Base-by-base conservation (phyloP, 1,140 invertebrate genomes). In the Dendroctonus ponderosae region DNA sequence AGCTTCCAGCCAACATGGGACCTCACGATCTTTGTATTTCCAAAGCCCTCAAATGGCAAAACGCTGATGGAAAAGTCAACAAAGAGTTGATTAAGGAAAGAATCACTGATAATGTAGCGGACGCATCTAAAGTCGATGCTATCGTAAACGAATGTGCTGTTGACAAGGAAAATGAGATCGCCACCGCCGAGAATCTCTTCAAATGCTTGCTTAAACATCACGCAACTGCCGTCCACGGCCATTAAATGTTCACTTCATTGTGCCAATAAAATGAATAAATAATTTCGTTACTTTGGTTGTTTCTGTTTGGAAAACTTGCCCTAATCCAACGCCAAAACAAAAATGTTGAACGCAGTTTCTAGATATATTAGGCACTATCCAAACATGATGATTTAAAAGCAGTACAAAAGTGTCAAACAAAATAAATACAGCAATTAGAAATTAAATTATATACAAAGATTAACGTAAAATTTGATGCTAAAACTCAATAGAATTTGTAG, bases 21-120 rank as follows among this genome's bases (percentile, higher is more conserved):
- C n/a, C n/a, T 5, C 65, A 60, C 40, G 48, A 12, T 6, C 48
- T 60, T 43, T 67, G 65, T 61, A 14, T 60, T 12, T 41, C 9
- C 40, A 67, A 51, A 15, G 38, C 6, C 6, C 11, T 60, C n/a
- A 46, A 50, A 8, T 52, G 40, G 40, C 44, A 52, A 60, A 5
- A 67, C 15, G 48, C 41, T 15, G 48, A 67, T 50, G 65, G 65
- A 11, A 67, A 39, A 11, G 50, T 67, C 8, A 67, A 67, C 48
- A 61, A n/a, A 37, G 15, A 41, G 5, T 3, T 6, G 6, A n/a
- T 67, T 12, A 67, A 5, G 7, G 51, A 42, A 8, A 51, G 12
- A 38, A n/a, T 61, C 5, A 2, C 6, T 7, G 6, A 6, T 0
- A 8, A 12, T 44, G 48, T 52, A 9, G n/a, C 15, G 3, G 56